Percentiles rank a stretch among this genome's conserved stretches.
Evolutionary conservation across 1,140 invertebrate genomes (phyloP).

Genomic region (Agrilus planipennis): DNA sequence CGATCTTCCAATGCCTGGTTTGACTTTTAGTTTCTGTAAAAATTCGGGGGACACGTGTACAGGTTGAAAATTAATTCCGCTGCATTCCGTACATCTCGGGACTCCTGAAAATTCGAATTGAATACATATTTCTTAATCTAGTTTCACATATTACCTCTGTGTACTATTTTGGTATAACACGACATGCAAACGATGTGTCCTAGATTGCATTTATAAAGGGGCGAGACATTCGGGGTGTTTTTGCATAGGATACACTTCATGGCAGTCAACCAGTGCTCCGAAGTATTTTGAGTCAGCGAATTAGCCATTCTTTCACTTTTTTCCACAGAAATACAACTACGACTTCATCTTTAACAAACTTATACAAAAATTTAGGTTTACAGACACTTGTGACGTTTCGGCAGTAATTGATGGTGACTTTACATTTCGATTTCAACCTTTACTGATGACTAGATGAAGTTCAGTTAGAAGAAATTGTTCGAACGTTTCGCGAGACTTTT

Average conservation of each 20-base stretch:
- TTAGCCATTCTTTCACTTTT: no score
- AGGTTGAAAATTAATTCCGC: slow-evolving; percentile 4
- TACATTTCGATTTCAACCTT: no score
- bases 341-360: no score
- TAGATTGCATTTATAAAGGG: slow-evolving; percentile 15
- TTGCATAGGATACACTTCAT: slow-evolving; percentile 14
- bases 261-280: slow-evolving; percentile 17
- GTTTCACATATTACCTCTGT: slow-evolving; percentile 4
- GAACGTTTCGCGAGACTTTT: no score
- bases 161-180: slow-evolving; percentile 10
- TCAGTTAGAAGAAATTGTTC: no score
- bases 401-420: no score
- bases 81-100: slow-evolving; percentile 5
- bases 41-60: slow-evolving; percentile 11
- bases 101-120: not conserved
- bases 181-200: slow-evolving; percentile 12
- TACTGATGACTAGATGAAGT: no score
- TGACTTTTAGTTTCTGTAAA: slow-evolving; percentile 17
- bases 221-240: slow-evolving; percentile 12
- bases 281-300: no score
- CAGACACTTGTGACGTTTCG: no score
- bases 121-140: not conserved
- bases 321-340: no score
- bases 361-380: no score
- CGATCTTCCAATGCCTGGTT: slow-evolving; percentile 24